Base-by-base conservation (phyloP, 2,797 vertebrate species). In the Halcyon chelicuti region DNA sequence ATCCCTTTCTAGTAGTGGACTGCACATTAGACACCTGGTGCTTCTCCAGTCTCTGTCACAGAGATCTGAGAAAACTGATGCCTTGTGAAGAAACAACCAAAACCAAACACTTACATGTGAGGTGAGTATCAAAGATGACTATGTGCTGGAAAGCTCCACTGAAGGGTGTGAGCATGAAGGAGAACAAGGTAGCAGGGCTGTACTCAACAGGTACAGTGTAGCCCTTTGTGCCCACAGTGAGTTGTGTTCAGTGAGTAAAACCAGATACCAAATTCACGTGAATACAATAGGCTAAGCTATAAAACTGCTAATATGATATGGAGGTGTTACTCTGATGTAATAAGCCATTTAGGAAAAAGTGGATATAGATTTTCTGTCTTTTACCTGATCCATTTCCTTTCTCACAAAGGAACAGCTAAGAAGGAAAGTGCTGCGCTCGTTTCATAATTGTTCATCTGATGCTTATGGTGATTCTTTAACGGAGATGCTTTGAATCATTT, bases 331-430 rank as follows among this genome's bases (percentile, higher is more conserved):
- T 94, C 79, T 91, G 93, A 73, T 90, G 83, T 95, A 95, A 96
- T 76, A 95, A 80, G 46, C 84, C 80, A 88, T 92, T 97, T 94
- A 94, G 88, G 49, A 86, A 96, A 96, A 95, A 93, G 92, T 60
- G 25, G 86, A 20, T 93, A 96, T 96, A 90, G 97, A 96, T 97
- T 97, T 97, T 96, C 96, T 95, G 93, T 94, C 93, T 96, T 92
- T 94, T 66, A 75, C 51, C 60, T 91, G 94, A 94, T 96, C 93
- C 55, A 87, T 96, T 96, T 96, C 96, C 84, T 97, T 80, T 79
- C 86, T 81, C 31, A 77, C 58, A 70, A 90, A 80, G 71, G 39
- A 95, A 35, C 33, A 70, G 57, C 66, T 67, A 61, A 82, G 93
- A 75, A 93, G 80, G 73, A 82, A 82, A 67, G 55, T 82, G 66